phyloP scores from a whole-genome alignment of 1,140 invertebrate genomes.

The Brachionus rubens region DNA sequence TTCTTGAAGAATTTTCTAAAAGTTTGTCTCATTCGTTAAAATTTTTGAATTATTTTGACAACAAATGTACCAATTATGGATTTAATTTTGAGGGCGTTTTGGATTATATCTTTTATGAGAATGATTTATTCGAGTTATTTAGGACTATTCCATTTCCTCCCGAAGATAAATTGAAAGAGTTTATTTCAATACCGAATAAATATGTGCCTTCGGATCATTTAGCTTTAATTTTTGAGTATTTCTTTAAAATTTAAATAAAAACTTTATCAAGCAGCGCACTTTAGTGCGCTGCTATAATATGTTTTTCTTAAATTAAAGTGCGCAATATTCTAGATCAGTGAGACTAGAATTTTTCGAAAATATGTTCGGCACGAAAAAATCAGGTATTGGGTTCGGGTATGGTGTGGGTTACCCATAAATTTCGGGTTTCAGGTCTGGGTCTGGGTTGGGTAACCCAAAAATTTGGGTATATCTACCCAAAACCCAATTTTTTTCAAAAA shows the following conservation, averaged over 20 bases:
- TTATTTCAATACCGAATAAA: constrained; percentile 4
- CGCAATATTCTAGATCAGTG: too few species aligned
- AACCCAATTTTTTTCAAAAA: too few species aligned
- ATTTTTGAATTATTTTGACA: neutral
- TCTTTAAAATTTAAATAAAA: constrained; percentile 14
- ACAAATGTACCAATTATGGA: neutral
- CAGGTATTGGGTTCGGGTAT: too few species aligned
- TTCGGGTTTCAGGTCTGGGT: too few species aligned
- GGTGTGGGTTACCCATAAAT: too few species aligned
- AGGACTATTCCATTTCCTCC: constrained; percentile 10
- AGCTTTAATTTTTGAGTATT: constrained; percentile 15
- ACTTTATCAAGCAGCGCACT: too few species aligned
- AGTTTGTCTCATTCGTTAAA: neutral
- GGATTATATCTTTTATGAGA: constrained; percentile 42
- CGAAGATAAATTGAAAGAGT: constrained; percentile 20
- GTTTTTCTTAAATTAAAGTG: too few species aligned
- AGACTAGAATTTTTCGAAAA: too few species aligned
- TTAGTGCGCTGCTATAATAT: too few species aligned
- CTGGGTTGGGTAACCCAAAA: too few species aligned
- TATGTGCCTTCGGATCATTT: constrained; percentile 42
- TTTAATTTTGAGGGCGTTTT: neutral
- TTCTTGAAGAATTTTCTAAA: neutral
- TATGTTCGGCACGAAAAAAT: too few species aligned
- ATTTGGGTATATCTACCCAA: too few species aligned
- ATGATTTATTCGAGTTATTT: neutral